Evolutionary conservation across 2,797 vertebrate genomes (phyloP).

Genomic region (Oreonectes daqikongensis): DNA sequence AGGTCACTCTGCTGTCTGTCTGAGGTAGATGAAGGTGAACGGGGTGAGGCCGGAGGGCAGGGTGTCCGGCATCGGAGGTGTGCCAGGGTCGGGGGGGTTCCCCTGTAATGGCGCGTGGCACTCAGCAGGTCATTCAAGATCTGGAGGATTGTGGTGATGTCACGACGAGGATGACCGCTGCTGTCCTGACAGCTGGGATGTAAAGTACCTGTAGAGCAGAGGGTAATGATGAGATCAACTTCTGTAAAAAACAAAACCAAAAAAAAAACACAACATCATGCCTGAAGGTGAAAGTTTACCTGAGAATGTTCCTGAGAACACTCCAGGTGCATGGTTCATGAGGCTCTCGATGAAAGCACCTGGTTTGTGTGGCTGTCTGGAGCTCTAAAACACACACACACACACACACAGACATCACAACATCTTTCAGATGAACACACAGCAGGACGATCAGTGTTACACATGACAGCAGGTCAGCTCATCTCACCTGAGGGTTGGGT

Average conservation of each 20-base stretch:
- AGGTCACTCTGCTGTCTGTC: constrained; percentile 66
- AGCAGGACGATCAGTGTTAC: neutral
- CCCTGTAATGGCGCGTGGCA: constrained; percentile 88
- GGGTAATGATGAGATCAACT: neutral
- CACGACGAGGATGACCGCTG: constrained; percentile 79
- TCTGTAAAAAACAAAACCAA: neutral
- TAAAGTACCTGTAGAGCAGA: constrained; percentile 80
- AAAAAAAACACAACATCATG: neutral
- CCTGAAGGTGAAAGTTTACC: constrained; percentile 69
- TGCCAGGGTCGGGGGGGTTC: constrained; percentile 78
- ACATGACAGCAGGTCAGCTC: neutral
- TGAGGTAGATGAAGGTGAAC: constrained; percentile 64
- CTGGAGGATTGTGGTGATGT: constrained; percentile 90
- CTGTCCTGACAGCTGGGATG: constrained; percentile 85
- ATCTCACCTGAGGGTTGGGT: constrained; percentile 80
- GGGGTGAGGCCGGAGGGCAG: constrained; percentile 52
- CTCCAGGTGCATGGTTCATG: constrained; percentile 89
- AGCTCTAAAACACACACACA: constrained; percentile 67
- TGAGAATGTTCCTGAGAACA: constrained; percentile 96
- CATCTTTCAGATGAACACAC: neutral
- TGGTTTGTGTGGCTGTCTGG: constrained; percentile 78
- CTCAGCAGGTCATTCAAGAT: constrained; percentile 93
- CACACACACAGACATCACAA: constrained; percentile 13
- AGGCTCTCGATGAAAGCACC: constrained; percentile 94
- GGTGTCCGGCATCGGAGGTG: constrained; percentile 78